Percentiles rank a stretch among this genome's conserved stretches.
phyloP scores from a whole-genome alignment of 1,140 invertebrate genomes.

The Eurosta solidaginis region DNA sequence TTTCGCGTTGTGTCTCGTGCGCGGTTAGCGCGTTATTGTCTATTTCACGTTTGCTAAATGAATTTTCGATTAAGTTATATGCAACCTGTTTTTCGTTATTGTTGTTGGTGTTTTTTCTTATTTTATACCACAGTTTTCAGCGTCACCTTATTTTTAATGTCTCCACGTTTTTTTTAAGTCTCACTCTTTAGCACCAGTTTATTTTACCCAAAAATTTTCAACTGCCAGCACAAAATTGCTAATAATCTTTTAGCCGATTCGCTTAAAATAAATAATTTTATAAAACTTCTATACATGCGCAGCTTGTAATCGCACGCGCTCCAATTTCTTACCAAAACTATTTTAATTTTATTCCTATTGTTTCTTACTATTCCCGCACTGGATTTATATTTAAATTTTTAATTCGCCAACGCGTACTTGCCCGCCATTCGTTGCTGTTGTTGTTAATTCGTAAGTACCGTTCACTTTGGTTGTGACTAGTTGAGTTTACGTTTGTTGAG shows the following conservation, averaged over 20 bases:
- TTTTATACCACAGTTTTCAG: neutral
- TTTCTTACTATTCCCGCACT: neutral
- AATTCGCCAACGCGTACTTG: neutral
- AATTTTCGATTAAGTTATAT: neutral
- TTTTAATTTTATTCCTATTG: neutral
- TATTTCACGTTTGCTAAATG: neutral
- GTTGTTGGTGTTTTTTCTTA: neutral
- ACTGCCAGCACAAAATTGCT: neutral
- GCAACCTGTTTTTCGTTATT: neutral
- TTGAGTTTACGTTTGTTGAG: constrained; percentile 8
- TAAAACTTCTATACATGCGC: neutral
- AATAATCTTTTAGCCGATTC: neutral
- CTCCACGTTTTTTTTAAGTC: neutral
- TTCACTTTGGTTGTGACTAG: constrained; percentile 25
- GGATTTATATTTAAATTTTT: neutral
- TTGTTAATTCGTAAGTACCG: neutral
- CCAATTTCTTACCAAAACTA: neutral
- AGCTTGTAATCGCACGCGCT: neutral
- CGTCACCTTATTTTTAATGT: neutral
- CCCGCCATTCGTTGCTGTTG: neutral
- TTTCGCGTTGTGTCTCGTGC: neutral
- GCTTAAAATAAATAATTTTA: neutral
- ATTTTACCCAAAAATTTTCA: neutral
- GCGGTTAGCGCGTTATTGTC: neutral
- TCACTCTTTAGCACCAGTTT: neutral